Evolutionary conservation across 2,797 vertebrate species (phyloP), one percentile per base, ranked within the genome.

Genomic region (Arrhamphus sclerolepis): DNA sequence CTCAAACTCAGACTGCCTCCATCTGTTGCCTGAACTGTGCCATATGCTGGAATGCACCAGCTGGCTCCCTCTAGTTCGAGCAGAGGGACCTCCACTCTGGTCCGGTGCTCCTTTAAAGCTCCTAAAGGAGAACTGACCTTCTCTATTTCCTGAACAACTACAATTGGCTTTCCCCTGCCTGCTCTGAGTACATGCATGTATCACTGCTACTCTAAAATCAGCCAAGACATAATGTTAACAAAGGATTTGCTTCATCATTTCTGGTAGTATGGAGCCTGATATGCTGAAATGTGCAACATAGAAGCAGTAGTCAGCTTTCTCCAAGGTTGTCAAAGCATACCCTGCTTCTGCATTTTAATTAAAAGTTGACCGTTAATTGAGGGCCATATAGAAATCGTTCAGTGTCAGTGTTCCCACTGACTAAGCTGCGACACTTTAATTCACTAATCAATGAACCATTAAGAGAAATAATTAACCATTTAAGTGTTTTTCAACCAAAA

Each of bases 11-110:
- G 72, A 79, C 78, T 21, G 64, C 59, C 78, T 79, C 84, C 80
- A 82, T 85, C 82, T 89, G 86, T 85, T 84, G 80, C 73, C 72
- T 83, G 78, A 81, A 80, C 77, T 63, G 70, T 83, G 83, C 83
- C 84, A 83, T 85, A 81, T 84, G 78, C 76, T 85, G 77, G 82
- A 87, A 82, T 85, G 84, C 46, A 74, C 71, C 72, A 70, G 65
- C 70, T 70, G 67, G 62, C 70, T 83, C 66, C 56, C 56, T 62
- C 77, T 73, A 68, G 72, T 57, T 66, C 67, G 50, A 59, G 72
- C 50, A 71, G 63, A 46, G 72, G 29, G 58, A 63, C 52, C 49
- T 34, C 26, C 41, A 50, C 52, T 31, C 3, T 19, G 57, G 53
- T 55, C 46, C 10, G 3, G n/a, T 44, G 20, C 62, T 66, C 71